Evolutionary conservation across 2,797 vertebrate genomes (phyloP).

Genomic region (Hippopotamyrus pictus): DNA sequence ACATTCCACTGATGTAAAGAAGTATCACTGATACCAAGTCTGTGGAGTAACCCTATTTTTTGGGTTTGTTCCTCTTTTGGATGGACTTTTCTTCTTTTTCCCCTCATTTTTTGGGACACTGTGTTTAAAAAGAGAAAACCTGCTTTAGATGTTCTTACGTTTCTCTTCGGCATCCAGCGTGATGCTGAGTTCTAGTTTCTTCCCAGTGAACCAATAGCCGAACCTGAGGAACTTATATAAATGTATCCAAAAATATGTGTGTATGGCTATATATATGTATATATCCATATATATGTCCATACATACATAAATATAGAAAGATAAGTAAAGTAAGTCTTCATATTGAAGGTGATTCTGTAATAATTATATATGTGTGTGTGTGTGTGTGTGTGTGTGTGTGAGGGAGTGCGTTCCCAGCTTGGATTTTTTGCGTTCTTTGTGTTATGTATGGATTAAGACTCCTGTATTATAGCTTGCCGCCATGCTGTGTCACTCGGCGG

Average conservation of each 20-base stretch:
- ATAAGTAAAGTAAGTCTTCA: constrained; percentile 86
- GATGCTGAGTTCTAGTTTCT: neutral
- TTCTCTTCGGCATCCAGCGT: neutral
- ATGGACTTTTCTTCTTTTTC: constrained; percentile 3
- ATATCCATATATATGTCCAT: constrained; percentile 72
- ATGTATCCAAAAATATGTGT: constrained; percentile 60
- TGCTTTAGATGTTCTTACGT: neutral
- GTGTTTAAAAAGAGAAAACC: neutral
- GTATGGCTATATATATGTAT: neutral
- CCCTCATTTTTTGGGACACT: neutral
- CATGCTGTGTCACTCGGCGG: constrained; percentile 21
- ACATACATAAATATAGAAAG: constrained; percentile 58
- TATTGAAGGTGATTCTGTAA: constrained; percentile 99
- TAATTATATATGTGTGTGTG: constrained; percentile 57
- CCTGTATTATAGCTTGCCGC: constrained; percentile 38
- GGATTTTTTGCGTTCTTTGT: constrained; percentile 67
- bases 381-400: constrained; percentile 35
- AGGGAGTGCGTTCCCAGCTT: constrained; percentile 54
- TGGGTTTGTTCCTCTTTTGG: constrained; percentile 4
- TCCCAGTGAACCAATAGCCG: constrained; percentile 19
- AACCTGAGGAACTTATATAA: constrained; percentile 57
- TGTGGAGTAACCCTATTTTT: constrained; percentile 20
- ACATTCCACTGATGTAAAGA: neutral
- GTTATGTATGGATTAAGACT: constrained; percentile 53
- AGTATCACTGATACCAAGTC: neutral